Conservation (phyloP, 2,888 invertebrate species). For the Apotomis capreana region DNA sequence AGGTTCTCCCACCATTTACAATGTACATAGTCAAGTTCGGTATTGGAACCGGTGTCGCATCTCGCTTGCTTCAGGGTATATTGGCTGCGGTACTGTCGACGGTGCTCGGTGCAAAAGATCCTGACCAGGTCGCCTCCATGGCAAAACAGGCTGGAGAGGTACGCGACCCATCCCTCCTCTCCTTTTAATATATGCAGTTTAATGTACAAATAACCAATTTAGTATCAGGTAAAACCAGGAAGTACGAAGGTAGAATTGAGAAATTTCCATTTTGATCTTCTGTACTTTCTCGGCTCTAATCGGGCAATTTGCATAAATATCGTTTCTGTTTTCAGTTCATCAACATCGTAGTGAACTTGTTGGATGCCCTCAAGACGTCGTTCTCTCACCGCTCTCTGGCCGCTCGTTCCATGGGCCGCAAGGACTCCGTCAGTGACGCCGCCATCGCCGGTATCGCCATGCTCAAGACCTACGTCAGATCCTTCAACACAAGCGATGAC, state of each 20-base stretch:
- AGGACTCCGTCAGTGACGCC: slow-evolving; percentile 95
- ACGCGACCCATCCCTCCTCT: slow-evolving; percentile 83
- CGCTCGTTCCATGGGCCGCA: slow-evolving; percentile 92
- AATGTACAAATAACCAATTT: slow-evolving; percentile 32
- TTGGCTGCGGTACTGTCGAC: slow-evolving; percentile 96
- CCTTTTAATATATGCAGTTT: slow-evolving; percentile 56
- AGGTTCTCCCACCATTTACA: slow-evolving; percentile 64
- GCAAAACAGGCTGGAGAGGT: slow-evolving; percentile 98
- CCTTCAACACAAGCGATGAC: slow-evolving; percentile 90
- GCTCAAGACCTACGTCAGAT: slow-evolving; percentile 94
- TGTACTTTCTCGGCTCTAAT: neutral
- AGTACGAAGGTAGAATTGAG: slow-evolving; percentile 12
- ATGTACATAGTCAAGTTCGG: slow-evolving; percentile 81
- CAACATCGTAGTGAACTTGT: slow-evolving; percentile 94
- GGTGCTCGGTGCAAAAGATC: slow-evolving; percentile 95
- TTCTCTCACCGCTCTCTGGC: slow-evolving; percentile 95
- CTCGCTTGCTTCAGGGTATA: slow-evolving; percentile 91
- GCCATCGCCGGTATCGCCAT: slow-evolving; percentile 94
- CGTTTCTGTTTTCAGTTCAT: slow-evolving; percentile 86
- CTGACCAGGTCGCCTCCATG: slow-evolving; percentile 95
- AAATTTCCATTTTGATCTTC: slow-evolving; percentile 14
- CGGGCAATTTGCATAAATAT: slow-evolving; percentile 5
- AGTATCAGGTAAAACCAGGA: slow-evolving; percentile 33
- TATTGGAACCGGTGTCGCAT: slow-evolving; percentile 82
- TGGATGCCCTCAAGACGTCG: slow-evolving; percentile 96